These are phyloP conservation scores for Rhadinocentrus ornatus DNA, from an alignment of 2,797 vertebrate species.

Conservation along the genomic window DNA sequence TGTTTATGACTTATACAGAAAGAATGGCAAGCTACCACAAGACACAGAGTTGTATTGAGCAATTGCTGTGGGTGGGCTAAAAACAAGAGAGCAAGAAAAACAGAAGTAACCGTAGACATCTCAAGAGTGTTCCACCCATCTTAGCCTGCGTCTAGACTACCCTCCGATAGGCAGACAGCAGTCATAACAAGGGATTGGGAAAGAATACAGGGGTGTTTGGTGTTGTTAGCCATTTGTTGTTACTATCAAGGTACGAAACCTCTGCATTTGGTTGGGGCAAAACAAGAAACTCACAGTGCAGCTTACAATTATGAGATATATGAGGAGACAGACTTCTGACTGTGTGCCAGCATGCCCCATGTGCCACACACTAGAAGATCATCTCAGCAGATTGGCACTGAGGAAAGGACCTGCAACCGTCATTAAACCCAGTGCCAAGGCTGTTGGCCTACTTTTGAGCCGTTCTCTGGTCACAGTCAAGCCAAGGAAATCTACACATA, in stretches of 20 bases:
- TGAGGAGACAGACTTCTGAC: conserved; percentile 63
- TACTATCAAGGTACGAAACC: conserved; percentile 58
- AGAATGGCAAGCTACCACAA: conserved; percentile 67
- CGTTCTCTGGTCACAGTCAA: conserved; percentile 59
- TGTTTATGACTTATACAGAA: conserved; percentile 64
- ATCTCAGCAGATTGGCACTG: conserved; percentile 68
- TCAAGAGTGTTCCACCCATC: conserved; percentile 75
- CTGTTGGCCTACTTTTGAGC: conserved; percentile 69
- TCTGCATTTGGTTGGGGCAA: conserved; percentile 63
- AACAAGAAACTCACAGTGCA: conserved; percentile 60
- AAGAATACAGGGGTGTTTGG: conserved; percentile 66
- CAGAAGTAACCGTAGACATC: conserved; percentile 76
- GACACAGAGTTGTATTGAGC: conserved; percentile 54
- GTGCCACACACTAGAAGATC: conserved; percentile 62
- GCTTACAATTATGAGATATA: conserved; percentile 72
- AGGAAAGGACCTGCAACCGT: conserved; percentile 64
- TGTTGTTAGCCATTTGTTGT: conserved; percentile 43
- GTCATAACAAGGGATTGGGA: conserved; percentile 75
- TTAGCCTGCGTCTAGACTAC: conserved; percentile 76
- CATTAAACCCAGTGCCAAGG: conserved; percentile 66
- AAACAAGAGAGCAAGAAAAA: conserved; percentile 64
- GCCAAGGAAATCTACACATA: conserved; percentile 42
- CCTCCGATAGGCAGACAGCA: conserved; percentile 58
- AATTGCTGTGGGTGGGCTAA: conserved; percentile 78
- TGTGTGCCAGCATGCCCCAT: conserved; percentile 56